Conservation (phyloP, 2,797 vertebrate genomes). For the Crax fasciolata region DNA sequence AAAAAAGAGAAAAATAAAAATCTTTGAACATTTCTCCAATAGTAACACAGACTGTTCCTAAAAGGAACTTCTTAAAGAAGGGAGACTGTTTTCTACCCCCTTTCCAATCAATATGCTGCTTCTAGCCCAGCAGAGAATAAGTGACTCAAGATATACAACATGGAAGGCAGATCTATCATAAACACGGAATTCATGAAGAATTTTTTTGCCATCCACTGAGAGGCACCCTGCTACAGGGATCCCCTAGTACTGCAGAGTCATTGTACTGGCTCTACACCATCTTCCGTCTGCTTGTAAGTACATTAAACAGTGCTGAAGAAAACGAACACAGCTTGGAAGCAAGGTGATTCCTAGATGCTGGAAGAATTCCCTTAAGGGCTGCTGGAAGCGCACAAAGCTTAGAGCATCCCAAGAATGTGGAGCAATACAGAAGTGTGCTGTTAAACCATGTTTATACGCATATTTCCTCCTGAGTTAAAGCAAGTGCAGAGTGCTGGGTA, state of each 20-base stretch:
- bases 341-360: slow-evolving; percentile 31
- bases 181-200: slow-evolving; percentile 3
- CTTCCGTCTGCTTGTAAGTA: not conserved
- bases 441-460: slow-evolving; percentile 75
- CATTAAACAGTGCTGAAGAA: not conserved
- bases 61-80: not conserved
- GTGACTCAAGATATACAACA: not conserved
- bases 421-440: slow-evolving; percentile 67
- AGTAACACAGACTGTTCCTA: slow-evolving; percentile 54
- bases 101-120: slow-evolving; percentile 70
- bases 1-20: slow-evolving; percentile 10
- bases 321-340: not conserved
- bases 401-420: slow-evolving; percentile 47
- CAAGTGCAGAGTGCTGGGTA: slow-evolving; percentile 58
- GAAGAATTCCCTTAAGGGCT: slow-evolving; percentile 47
- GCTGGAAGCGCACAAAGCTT: slow-evolving; percentile 50
- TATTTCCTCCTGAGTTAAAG: slow-evolving; percentile 72
- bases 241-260: not conserved
- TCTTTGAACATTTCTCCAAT: slow-evolving; percentile 58
- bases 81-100: slow-evolving; percentile 16
- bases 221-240: not conserved
- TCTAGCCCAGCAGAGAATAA: slow-evolving; percentile 54
- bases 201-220: not conserved
- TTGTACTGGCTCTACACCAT: not conserved
- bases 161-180: not conserved